Evolutionary conservation across 2,888 invertebrate species (phyloP).

Genomic region (Euproctis similis): DNA sequence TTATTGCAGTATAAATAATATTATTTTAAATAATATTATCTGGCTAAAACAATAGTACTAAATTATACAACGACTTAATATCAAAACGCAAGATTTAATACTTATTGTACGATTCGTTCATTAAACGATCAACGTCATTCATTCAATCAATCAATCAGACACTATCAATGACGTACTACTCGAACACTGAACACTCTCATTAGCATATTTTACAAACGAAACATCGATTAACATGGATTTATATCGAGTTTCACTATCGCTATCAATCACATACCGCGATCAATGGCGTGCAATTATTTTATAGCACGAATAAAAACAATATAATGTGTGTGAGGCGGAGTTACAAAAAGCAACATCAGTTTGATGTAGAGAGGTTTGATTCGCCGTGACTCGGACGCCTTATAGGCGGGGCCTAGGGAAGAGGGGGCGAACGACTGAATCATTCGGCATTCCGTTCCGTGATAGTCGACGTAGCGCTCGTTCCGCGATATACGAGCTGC

Average conservation of each 20-base stretch:
- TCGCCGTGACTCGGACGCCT: conserved; percentile 68
- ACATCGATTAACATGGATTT: conserved; percentile 26
- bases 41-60: no score
- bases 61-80: no score
- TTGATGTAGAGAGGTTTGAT: conserved; percentile 70
- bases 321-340: conserved; percentile 61
- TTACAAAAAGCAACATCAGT: conserved; percentile 65
- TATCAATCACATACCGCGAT: conserved; percentile 43
- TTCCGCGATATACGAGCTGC: conserved; percentile 32
- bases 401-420: conserved; percentile 53
- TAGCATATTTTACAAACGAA: conserved; percentile 28
- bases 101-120: conserved; percentile 18
- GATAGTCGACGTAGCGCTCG: conserved; percentile 36
- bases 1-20: background rate
- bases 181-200: conserved; percentile 29
- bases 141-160: conserved; percentile 21
- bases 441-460: conserved; percentile 52
- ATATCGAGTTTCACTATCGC: conserved; percentile 36
- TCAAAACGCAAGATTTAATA: conserved; percentile 10
- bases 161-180: conserved; percentile 9
- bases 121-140: conserved; percentile 21
- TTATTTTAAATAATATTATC: background rate
- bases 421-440: conserved; percentile 44
- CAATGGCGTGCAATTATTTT: conserved; percentile 57
- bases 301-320: conserved; percentile 71